Conservation (phyloP, 1,140 invertebrate genomes). For the Brachionus paranguensis region DNA sequence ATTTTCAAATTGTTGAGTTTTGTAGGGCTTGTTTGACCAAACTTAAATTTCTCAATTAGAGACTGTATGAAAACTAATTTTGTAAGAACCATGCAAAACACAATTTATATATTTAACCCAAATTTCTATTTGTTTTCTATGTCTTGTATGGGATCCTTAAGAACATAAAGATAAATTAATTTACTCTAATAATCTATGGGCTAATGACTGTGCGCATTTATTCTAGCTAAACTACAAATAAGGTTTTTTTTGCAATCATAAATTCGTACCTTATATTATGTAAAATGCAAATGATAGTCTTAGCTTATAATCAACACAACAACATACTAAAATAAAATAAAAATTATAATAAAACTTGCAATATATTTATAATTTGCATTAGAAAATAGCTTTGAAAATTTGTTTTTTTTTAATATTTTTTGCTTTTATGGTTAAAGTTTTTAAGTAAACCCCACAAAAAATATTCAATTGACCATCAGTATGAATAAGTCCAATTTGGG, state of each 20-base stretch:
- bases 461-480: not conserved
- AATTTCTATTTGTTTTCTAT: not conserved
- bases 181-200: not conserved
- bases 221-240: not conserved
- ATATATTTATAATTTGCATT: conserved; percentile 21
- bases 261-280: conserved; percentile 6
- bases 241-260: not conserved
- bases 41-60: not conserved
- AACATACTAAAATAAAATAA: conserved; percentile 16
- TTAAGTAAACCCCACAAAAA: not conserved
- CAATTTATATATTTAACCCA: not conserved
- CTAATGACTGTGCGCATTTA: not conserved
- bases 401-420: not conserved
- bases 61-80: not conserved
- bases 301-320: not conserved
- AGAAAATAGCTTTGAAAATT: not conserved
- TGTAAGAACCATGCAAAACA: not conserved
- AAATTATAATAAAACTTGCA: conserved; percentile 33
- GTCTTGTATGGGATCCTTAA: not conserved
- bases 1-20: not conserved
- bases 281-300: conserved; percentile 13
- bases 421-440: not conserved
- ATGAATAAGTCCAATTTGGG: not conserved
- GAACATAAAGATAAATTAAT: not conserved
- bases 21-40: not conserved